phyloP scores from a whole-genome alignment of 2,797 vertebrate species.

The Amazonetta brasiliensis region DNA sequence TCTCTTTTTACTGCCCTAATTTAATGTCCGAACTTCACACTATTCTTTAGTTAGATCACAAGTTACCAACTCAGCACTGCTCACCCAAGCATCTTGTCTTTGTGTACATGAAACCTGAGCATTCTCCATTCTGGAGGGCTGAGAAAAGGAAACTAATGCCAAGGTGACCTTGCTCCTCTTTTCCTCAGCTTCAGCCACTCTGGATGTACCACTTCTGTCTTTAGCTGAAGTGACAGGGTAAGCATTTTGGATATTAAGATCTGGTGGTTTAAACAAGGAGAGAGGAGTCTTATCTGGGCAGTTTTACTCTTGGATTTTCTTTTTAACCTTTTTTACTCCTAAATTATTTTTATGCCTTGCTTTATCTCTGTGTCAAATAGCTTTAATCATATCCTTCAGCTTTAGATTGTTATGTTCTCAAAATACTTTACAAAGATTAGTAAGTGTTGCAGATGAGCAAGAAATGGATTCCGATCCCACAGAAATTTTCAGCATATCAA shows the following conservation, averaged over 20 bases:
- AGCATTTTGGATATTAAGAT: not conserved
- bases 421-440: conserved; percentile 25
- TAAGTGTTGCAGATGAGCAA: not conserved
- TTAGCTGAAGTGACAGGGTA: not conserved
- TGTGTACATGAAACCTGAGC: not conserved
- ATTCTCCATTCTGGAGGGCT: not conserved
- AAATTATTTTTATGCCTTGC: conserved; percentile 19
- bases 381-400: conserved; percentile 15
- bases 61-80: not conserved
- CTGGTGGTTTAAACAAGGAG: not conserved
- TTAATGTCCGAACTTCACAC: not conserved
- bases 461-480: conserved; percentile 55
- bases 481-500: conserved; percentile 37
- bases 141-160: not conserved
- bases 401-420: conserved; percentile 26
- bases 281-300: not conserved
- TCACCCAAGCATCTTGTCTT: not conserved
- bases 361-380: conserved; percentile 17
- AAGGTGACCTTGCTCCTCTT: not conserved
- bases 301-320: conserved; percentile 6
- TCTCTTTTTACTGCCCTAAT: not conserved
- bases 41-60: not conserved
- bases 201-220: not conserved
- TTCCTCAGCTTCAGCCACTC: not conserved
- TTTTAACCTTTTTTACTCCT: not conserved